Base-by-base conservation (phyloP, 2,113 vertebrate species). In the Leucopsar rothschildi region DNA sequence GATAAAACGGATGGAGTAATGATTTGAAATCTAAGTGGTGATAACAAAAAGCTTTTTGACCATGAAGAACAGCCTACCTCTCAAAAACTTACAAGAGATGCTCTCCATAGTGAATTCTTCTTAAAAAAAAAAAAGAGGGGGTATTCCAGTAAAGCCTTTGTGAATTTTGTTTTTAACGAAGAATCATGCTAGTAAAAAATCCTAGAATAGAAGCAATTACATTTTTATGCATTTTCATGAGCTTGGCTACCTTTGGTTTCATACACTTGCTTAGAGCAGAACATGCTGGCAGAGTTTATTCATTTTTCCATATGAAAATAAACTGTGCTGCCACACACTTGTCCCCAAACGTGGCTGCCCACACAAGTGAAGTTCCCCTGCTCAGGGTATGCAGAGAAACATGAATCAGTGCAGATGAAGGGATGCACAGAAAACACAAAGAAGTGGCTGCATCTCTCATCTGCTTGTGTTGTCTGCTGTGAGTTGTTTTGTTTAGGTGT, bases 241-340 rank as follows among this genome's bases (percentile, higher is more conserved):
- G 56, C 91, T 95, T 88, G 88, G 79, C 96, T 92, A 93, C 92
- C 50, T 94, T n/a, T 28, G 42, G 55, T 79, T 93, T 92, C 79
- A 70, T 61, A 70, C 63, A 23, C 68, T 90, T 50, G 88, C 90
- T 88, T 24, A 55, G 65, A 94, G 84, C 71, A 88, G 87, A 71
- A 80, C 55, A 44, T 5, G 68, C 82, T 93, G 93, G 92, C 82
- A 86, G 65, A 57, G 82, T 87, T 95, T 91, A 82, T 91, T 90
- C 84, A 85, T 94, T 84, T 85, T 82, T 33, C 33, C n/a, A 0
- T 45, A 88, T 28, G 78, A 91, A 96, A 95, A 96, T 77, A 90
- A 93, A 73, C 55, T 35, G 17, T 57, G 82, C 68, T 92, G 92
- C 90, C 95, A 92, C 55, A 0, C 15, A 4, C 79, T 81, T 47